Base-by-base conservation (phyloP, 64 coral and sea anemone genomes). In the Actinia equina region DNA sequence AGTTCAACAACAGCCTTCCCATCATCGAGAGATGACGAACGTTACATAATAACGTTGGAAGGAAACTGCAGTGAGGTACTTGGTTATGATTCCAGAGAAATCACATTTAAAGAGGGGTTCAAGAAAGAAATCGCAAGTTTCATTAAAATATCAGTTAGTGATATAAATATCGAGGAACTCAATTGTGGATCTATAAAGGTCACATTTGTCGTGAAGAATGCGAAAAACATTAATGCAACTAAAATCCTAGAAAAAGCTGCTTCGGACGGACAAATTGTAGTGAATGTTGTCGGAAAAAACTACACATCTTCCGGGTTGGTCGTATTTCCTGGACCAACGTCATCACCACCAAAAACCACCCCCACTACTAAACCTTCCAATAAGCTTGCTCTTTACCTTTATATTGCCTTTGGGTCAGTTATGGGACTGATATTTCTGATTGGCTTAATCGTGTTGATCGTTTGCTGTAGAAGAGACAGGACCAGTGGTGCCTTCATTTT, bases 361-460 rank as follows among this genome's bases (percentile, higher is more conserved):
- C 43, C 89, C 52, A 91, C 87, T 6, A n/a, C n/a, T n/a, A n/a
- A n/a, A n/a, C 16, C 77, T 20, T 17, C 44, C 7, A 59, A 86
- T 4, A 85, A 88, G 25, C 86, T 93, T 22, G 57, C 88, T 19
- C 87, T 96, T 64, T 86, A 84, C 53, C 58, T 96, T 49, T 96
- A 96, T 70, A 88, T 96, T 7, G 71, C 70, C 10, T 96, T 96
- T 84, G 91, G 91, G 45, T 85, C 79, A 15, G 52, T 88, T 15
- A 90, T 93, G 91, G 94, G 84, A 19, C 19, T 93, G 17, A 80
- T 93, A 17, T 96, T 96, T 56, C 37, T 93, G 42, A 80, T 96
- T 5, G 94, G 94, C 22, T 27, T 96, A 23, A 61, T 88, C 30
- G 91, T 93, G 8, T 52, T 93, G n/a, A 16, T 92, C 25, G 45